phyloP scores from a whole-genome alignment of 2,113 vertebrate species.

The Alligator sinensis region DNA sequence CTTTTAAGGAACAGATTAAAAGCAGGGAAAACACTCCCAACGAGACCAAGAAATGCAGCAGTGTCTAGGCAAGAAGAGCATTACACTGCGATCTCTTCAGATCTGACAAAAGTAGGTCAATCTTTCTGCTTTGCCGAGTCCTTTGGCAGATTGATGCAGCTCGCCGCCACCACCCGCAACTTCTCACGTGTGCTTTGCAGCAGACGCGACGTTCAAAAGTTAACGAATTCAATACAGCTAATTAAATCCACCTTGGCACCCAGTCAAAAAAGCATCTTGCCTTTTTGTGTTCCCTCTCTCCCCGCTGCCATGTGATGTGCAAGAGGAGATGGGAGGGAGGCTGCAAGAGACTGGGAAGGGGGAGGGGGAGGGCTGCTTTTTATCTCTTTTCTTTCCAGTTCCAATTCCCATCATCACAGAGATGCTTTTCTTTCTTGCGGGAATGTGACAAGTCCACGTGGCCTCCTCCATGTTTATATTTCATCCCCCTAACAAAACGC shows the following conservation, averaged over 20 bases:
- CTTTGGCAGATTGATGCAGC: constrained; percentile 28
- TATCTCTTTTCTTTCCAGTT: constrained; percentile 8
- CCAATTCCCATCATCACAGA: background rate
- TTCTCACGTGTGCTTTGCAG: constrained; percentile 1
- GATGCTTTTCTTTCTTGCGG: constrained; percentile 9
- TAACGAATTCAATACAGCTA: constrained; percentile 69
- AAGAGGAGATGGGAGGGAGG: background rate
- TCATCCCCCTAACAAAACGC: background rate
- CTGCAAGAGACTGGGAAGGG: background rate
- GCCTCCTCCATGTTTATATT: background rate
- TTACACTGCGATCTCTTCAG: background rate
- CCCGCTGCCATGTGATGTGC: background rate
- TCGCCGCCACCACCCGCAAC: background rate
- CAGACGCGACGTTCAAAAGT: constrained; percentile 51
- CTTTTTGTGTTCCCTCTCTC: background rate
- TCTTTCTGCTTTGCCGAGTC: constrained; percentile 74
- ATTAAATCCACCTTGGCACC: constrained; percentile 72
- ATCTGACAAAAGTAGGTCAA: constrained; percentile 72
- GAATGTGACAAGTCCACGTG: background rate
- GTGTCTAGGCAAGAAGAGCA: background rate
- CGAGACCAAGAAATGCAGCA: background rate
- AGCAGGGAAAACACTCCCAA: background rate
- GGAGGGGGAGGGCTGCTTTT: background rate
- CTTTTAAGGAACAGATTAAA: background rate
- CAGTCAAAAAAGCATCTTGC: constrained; percentile 36